Conservation (phyloP, 2,797 vertebrate genomes). For the Trichosurus vulpecula region DNA sequence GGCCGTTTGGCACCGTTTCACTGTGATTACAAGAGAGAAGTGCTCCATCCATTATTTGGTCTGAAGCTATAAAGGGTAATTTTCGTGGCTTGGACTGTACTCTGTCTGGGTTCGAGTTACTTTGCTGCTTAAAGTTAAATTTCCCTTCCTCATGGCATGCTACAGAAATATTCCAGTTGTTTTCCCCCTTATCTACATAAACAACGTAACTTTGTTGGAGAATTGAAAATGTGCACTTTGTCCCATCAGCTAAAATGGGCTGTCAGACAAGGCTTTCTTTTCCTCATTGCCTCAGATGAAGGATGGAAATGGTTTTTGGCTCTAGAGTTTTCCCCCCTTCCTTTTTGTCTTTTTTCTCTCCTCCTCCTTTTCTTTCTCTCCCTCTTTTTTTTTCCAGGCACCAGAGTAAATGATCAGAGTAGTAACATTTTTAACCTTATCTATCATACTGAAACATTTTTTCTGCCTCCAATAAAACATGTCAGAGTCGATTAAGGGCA, state of each 20-base stretch:
- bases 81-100: conserved; percentile 75
- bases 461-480: conserved; percentile 89
- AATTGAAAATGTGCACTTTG: conserved; percentile 84
- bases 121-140: conserved; percentile 68
- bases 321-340: conserved; percentile 74
- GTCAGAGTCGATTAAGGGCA: conserved; percentile 89
- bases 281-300: conserved; percentile 80
- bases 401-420: conserved; percentile 89
- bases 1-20: conserved; percentile 47
- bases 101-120: conserved; percentile 68
- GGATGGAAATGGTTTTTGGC: conserved; percentile 87
- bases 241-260: conserved; percentile 84
- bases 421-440: conserved; percentile 92
- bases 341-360: not conserved
- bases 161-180: conserved; percentile 76
- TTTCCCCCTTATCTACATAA: conserved; percentile 84
- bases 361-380: not conserved
- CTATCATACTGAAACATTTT: conserved; percentile 90
- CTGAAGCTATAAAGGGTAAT: conserved; percentile 81
- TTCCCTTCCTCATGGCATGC: conserved; percentile 71
- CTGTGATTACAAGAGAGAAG: conserved; percentile 58
- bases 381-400: conserved; percentile 76
- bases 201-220: conserved; percentile 86
- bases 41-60: conserved; percentile 68
- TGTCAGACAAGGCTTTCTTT: conserved; percentile 84